Percentiles rank a stretch among this genome's conserved stretches.
Conservation (phyloP, 2,888 invertebrate species). For the Nycteola revayana region DNA sequence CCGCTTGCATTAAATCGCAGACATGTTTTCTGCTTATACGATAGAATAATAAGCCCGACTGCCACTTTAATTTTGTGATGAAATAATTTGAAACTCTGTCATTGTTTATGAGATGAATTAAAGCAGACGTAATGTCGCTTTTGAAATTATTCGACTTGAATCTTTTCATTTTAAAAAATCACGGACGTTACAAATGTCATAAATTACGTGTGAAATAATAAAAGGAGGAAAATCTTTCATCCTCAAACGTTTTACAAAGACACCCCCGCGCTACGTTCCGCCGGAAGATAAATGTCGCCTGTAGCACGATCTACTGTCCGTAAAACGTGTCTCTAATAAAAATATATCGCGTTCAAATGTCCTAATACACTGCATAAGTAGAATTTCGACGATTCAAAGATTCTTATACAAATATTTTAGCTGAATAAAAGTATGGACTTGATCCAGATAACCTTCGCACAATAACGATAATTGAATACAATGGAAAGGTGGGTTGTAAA, state of each 20-base stretch:
- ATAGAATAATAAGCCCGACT: constrained; percentile 35
- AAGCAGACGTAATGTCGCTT: too few relatives aligned
- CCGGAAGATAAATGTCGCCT: constrained; percentile 66
- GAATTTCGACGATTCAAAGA: too few relatives aligned
- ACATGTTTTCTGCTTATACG: constrained; percentile 53
- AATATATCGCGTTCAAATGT: constrained; percentile 41
- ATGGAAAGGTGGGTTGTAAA: constrained; percentile 42
- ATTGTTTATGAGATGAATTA: too few relatives aligned
- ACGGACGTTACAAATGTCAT: constrained; percentile 59
- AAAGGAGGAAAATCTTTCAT: constrained; percentile 70
- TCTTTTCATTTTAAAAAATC: constrained; percentile 44
- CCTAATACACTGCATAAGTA: constrained; percentile 37
- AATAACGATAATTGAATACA: constrained; percentile 46
- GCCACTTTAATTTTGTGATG: constrained; percentile 25
- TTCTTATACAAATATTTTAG: too few relatives aligned
- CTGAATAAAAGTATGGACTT: too few relatives aligned
- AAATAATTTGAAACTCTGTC: constrained; percentile 23
- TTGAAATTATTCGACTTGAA: too few relatives aligned
- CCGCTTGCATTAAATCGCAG: constrained; percentile 67
- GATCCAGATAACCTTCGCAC: constrained; percentile 25
- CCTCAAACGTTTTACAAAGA: constrained; percentile 70
- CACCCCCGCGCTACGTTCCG: constrained; percentile 45
- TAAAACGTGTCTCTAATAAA: constrained; percentile 62
- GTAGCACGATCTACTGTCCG: constrained; percentile 62
- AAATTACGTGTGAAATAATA: constrained; percentile 76